Evolutionary conservation across 2,888 invertebrate species (phyloP), one percentile per base, ranked within the genome.

Genomic region (Tipula helvola): DNA sequence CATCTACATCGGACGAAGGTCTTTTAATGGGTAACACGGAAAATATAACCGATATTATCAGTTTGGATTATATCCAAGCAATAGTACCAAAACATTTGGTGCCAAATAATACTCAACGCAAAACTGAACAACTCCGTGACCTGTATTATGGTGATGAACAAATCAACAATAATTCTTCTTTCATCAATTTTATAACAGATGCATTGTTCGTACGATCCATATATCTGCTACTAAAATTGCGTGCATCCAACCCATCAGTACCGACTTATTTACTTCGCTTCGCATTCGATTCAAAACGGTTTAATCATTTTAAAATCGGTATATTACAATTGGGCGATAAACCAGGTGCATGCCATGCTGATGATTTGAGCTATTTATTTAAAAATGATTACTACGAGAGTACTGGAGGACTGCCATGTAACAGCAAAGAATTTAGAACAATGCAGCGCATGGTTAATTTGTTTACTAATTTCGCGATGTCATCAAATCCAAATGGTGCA

Each of bases 361-460:
- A 91, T 89, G 91, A 91, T 88, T 88, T 91, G 42, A 90, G 90
- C 39, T 91, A 91, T 87, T 88, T 91, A 83, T 91, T 91, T 87
- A 91, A 91, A 87, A 91, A 91, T 89, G 90, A 89, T 39, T 84
- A 13, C 2, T 84, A 84, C n/a, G 84, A 84, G 2, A 2, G 0
- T 3, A 84, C 5, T 16, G 84, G 84, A 3, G 39, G 84, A 39
- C n/a, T 84, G 5, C n/a, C 36, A 13, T 3, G 5, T 1, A 39
- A 39, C 5, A 39, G n/a, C 8, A 13, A 88, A 0, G 91, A 91
- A 87, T 89, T 89, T 84, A 88, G 88, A 18, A 89, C 89, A 2
- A 90, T 90, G 39, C 88, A 88, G n/a, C 88, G 89, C 41, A 90
- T 91, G 90, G 88, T 90, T 12, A 90, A 90, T 83, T 88, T 91